Evolutionary conservation across 53 echinoderm and acorn worm species (phyloP), one percentile per base, ranked within the genome.

Genomic region (Luidia sarsii): DNA sequence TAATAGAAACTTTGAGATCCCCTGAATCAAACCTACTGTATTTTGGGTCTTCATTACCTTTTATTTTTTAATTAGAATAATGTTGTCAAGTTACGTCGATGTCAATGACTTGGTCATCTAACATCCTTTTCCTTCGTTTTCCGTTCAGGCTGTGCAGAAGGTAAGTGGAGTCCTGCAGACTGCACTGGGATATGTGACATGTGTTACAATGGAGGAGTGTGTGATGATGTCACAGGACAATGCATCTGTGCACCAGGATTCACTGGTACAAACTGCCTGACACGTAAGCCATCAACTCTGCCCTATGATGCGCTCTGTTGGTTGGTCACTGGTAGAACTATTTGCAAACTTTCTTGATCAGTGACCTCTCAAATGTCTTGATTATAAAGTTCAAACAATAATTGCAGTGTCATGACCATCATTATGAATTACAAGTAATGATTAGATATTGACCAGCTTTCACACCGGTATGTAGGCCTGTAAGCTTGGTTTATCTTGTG

Each of bases 211-310:
- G 92, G 92, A 21, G 92, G 92, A 15, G 81, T 92, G 45, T 88
- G 92, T 67, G 88, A 88, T 80, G 91, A 91, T 69, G 53, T 51
- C 28, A 84, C 83, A 28, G 95, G 95, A 48, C 39, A 70, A 36
- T 95, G 95, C 48, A 88, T 95, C n/a, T 95, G 95, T 62, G 66
- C 89, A 68, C 80, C 95, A 65, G 91, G 91, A 59, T 95, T 92
- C 54, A 72, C 0, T 1, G 67, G 67, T 43, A 30, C 67, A 67
- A 67, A 67, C 67, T 67, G 67, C 67, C 67, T 41, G 36, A 67
- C 39, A 4, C 41, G 67, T 67, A 81, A 71, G 83, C 45, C 25
- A 9, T 18, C 33, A 33, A n/a, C 20, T 21, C 31, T 18, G 18
- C 48, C 25, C 7, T 27, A 3, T 1, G 7, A 23, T 27, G 30